Base-by-base conservation (phyloP, 2,888 invertebrate species). In the Mythimna vitellina region DNA sequence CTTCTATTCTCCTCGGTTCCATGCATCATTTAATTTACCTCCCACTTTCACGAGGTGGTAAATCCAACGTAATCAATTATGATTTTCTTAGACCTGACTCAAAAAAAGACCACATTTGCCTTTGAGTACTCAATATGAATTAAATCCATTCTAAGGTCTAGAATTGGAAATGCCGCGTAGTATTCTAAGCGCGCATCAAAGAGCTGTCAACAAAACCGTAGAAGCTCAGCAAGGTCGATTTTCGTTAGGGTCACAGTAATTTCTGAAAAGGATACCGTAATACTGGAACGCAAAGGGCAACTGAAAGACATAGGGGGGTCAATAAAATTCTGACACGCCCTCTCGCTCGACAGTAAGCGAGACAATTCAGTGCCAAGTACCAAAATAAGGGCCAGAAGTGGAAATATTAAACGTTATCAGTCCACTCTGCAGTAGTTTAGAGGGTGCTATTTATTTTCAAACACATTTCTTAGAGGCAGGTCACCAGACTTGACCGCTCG, bases 401-500 rank as follows among this genome's bases (percentile, higher is more conserved):
- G 8, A 8, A 42, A 32, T 14, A 56, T 9, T 20, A 3, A 70
- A 22, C 25, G 29, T 22, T 79, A 79, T 75, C 57, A 63, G 22
- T 60, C 46, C 10, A 29, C 38, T 73, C 46, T n/a, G 22, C 54
- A 46, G 58, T 64, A 73, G 25, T 63, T 56, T 42, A 22, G 20
- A 70, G 51, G 32, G 65, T 81, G 67, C 54, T 70, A 76, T 77
- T 76, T 81, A 86, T 80, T 84, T 25, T 74, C 56, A 46, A 70
- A 68, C 62, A 56, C 51, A 60, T 10, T 83, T 67, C 75, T 70
- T 22, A 57, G 70, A 73, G 63, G 61, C 67, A 65, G 86, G 87
- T 85, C 80, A 85, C 65, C 78, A 68, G 73, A 81, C 78, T 79
- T 83, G 87, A 80, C 83, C 85, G 49, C 22, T 3, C 60, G 81